phyloP scores from a whole-genome alignment of 2,113 vertebrate genomes.

The Scomber colias region DNA sequence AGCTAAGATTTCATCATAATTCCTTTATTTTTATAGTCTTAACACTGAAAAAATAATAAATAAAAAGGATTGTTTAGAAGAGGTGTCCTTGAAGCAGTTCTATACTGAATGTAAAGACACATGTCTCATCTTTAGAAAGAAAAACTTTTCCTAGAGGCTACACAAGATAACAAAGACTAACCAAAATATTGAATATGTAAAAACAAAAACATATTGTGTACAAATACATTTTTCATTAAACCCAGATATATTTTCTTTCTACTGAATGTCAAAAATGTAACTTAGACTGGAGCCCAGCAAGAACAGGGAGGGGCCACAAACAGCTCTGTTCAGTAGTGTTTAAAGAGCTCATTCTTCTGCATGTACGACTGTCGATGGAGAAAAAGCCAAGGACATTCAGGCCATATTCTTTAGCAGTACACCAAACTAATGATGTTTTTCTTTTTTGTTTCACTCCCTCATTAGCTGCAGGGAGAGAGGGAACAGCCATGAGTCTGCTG shows the following conservation, averaged over 20 bases:
- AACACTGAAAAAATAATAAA: no score
- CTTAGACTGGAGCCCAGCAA: neutral
- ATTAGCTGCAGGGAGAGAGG: slow-evolving; percentile 59
- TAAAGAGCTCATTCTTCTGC: slow-evolving; percentile 19
- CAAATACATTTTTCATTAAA: neutral
- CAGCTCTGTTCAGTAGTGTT: neutral
- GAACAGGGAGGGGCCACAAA: neutral
- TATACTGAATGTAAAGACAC: no score
- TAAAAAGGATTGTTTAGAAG: no score
- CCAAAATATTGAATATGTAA: neutral
- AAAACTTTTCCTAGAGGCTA: no score
- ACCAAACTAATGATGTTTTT: slow-evolving; percentile 71
- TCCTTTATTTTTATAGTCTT: no score
- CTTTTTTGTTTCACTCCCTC: slow-evolving; percentile 59
- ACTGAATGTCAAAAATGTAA: neutral
- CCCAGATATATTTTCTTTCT: neutral
- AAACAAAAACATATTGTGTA: neutral
- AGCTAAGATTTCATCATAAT: no score
- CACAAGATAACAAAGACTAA: no score
- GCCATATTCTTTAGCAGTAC: slow-evolving; percentile 47
- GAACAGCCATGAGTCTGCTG: slow-evolving; percentile 69
- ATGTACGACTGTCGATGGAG: slow-evolving; percentile 25
- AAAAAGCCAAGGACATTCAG: slow-evolving; percentile 43
- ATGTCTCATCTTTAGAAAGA: no score
- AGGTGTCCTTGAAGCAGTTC: no score